Evolutionary conservation across 2,113 vertebrate species (phyloP).

Genomic region (Otolemur garnettii): DNA sequence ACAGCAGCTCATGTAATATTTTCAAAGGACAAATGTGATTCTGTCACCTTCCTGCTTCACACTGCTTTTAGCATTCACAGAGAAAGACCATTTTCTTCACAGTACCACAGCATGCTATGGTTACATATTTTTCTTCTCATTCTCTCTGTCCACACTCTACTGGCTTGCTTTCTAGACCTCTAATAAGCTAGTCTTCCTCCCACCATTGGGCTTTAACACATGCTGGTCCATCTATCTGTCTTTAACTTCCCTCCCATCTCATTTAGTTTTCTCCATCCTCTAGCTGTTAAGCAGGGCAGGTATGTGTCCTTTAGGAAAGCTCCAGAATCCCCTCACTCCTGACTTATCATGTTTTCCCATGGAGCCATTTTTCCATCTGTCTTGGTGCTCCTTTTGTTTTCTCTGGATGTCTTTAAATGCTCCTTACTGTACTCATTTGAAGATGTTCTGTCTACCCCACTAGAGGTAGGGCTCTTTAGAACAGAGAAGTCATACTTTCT

Average conservation of each 20-base stretch:
- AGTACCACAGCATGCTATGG: fast-evolving
- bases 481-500: not conserved
- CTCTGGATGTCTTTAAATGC: not conserved
- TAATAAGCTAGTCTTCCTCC: not conserved
- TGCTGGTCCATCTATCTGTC: not conserved
- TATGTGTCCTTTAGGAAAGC: not conserved
- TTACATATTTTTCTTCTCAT: not conserved
- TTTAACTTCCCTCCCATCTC: not conserved
- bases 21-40: not conserved
- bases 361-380: not conserved
- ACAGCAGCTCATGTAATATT: not conserved
- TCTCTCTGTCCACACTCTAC: not conserved
- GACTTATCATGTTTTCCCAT: not conserved
- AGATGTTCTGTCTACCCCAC: not conserved
- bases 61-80: not conserved
- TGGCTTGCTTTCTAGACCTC: not conserved
- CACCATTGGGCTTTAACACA: not conserved
- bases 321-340: not conserved
- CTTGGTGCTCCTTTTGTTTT: not conserved
- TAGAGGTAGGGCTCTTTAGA: not conserved
- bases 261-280: not conserved
- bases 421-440: not conserved
- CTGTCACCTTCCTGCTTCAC: not conserved
- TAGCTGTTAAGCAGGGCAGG: not conserved
- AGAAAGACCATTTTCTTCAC: not conserved